phyloP scores from a whole-genome alignment of 2,113 vertebrate species.

The Oceanites oceanicus region DNA sequence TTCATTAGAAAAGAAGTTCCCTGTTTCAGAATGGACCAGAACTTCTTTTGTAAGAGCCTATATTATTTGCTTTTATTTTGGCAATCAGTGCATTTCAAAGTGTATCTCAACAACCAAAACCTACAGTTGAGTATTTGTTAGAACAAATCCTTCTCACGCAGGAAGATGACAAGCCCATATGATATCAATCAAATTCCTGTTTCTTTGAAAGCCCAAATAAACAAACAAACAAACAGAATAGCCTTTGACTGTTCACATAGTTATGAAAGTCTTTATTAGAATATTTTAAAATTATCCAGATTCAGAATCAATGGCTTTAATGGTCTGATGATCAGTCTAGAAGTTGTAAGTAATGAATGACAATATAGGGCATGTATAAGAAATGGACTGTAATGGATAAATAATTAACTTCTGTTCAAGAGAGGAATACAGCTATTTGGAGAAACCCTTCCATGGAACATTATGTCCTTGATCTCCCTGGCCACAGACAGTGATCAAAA shows the following conservation, averaged over 20 bases:
- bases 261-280: not conserved
- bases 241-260: not conserved
- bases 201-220: not conserved
- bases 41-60: not conserved
- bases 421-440: not conserved
- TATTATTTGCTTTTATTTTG: not conserved
- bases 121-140: conserved; percentile 7
- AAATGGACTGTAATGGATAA: not conserved
- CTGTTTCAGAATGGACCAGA: not conserved
- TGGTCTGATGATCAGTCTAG: not conserved
- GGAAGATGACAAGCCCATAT: not conserved
- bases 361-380: not conserved
- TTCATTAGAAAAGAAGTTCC: not conserved
- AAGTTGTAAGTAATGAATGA: not conserved
- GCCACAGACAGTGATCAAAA: not conserved
- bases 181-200: not conserved
- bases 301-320: not conserved
- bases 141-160: conserved; percentile 11
- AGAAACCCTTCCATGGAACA: not conserved
- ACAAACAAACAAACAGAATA: not conserved
- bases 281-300: not conserved
- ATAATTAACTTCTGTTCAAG: not conserved
- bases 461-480: not conserved
- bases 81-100: not conserved
- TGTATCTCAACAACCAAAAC: not conserved